These are phyloP conservation scores for Macrophya alboannulata DNA, from an alignment of 2,888 invertebrate species.

Conservation along the genomic window DNA sequence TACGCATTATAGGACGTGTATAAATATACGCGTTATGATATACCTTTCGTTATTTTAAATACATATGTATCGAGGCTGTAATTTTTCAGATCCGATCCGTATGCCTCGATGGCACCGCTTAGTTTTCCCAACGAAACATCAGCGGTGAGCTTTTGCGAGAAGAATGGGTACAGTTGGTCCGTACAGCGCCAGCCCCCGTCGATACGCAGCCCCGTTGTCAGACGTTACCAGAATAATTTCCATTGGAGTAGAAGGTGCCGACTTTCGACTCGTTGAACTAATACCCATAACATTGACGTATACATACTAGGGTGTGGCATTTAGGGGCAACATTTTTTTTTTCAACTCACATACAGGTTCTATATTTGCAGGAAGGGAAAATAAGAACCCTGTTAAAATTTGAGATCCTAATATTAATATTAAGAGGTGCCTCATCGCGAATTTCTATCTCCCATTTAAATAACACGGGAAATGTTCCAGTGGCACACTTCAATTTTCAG, in stretches of 20 bases:
- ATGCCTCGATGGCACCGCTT: conserved; percentile 32
- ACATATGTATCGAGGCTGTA: not conserved
- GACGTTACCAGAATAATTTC: conserved; percentile 42
- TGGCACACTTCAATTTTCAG: too few relatives aligned
- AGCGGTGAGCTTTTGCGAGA: conserved; percentile 40
- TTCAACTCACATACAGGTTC: too few relatives aligned
- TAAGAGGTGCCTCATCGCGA: too few relatives aligned
- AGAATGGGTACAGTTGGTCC: conserved; percentile 34
- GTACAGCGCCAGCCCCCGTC: conserved; percentile 8
- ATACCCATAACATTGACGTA: not conserved
- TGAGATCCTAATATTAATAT: too few relatives aligned
- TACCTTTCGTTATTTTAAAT: not conserved
- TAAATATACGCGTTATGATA: not conserved
- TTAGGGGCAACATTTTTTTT: too few relatives aligned
- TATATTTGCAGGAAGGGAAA: too few relatives aligned
- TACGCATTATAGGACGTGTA: not conserved
- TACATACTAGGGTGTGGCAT: too few relatives aligned
- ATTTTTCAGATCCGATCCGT: conserved; percentile 43
- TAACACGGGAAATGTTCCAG: too few relatives aligned
- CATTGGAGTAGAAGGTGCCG: conserved; percentile 27
- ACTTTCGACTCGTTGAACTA: conserved; percentile 24
- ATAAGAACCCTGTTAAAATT: too few relatives aligned
- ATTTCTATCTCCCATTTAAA: too few relatives aligned
- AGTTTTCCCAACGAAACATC: conserved; percentile 7
- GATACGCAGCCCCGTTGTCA: not conserved